Conservation (phyloP, 2,797 vertebrate genomes). For the Otolemur crassicaudatus region DNA sequence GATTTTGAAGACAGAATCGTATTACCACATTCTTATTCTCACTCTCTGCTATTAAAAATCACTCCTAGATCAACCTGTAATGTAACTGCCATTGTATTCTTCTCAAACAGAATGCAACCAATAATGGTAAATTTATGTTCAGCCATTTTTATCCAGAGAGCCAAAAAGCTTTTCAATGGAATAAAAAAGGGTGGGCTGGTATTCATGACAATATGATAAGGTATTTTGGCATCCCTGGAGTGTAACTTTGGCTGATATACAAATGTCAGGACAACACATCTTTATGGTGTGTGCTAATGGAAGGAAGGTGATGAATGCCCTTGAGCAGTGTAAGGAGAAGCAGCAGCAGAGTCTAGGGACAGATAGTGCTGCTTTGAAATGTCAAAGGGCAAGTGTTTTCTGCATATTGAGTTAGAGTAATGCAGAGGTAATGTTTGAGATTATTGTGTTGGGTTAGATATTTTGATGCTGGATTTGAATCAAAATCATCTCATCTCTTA, state of each 20-base stretch:
- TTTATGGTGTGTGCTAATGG: constrained; percentile 68
- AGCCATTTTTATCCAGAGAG: constrained; percentile 64
- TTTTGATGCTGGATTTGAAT: constrained; percentile 77
- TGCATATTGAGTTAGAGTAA: constrained; percentile 75
- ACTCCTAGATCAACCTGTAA: constrained; percentile 40
- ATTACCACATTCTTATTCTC: neutral
- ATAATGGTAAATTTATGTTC: constrained; percentile 73
- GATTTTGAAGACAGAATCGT: neutral
- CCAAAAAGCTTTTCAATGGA: constrained; percentile 38
- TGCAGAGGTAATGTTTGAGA: constrained; percentile 71
- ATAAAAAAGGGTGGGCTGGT: constrained; percentile 14
- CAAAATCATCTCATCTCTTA: constrained; percentile 60
- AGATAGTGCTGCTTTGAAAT: constrained; percentile 73
- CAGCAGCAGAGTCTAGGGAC: constrained; percentile 61
- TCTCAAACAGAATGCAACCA: constrained; percentile 68
- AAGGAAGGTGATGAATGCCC: constrained; percentile 75
- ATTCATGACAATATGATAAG: constrained; percentile 74
- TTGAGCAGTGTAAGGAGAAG: constrained; percentile 70
- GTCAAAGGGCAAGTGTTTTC: constrained; percentile 78
- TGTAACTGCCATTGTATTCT: constrained; percentile 57
- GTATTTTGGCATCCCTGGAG: constrained; percentile 60
- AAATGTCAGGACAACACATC: constrained; percentile 71
- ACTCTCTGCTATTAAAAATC: constrained; percentile 45
- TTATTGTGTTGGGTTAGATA: constrained; percentile 68
- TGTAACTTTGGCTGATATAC: constrained; percentile 72